Evolutionary conservation across 2,113 vertebrate species (phyloP).

Genomic region (Salvelinus namaycush): DNA sequence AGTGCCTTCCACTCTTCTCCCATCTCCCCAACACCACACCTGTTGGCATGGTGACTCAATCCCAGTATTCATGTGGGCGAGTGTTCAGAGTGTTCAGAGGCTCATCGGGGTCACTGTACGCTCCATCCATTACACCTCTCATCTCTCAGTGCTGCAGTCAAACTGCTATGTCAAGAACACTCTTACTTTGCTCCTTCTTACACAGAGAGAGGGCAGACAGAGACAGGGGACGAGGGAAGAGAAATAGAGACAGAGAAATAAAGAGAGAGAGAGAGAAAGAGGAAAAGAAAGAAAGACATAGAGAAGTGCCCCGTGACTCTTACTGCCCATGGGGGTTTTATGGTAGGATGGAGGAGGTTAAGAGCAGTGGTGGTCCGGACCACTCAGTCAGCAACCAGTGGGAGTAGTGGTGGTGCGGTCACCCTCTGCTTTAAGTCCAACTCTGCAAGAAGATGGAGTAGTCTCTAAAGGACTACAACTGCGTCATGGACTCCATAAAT

Average conservation of each 20-base stretch:
- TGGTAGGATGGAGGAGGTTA: constrained; percentile 29
- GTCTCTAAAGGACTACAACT: too few relatives aligned
- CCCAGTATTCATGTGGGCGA: constrained; percentile 38
- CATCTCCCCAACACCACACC: constrained; percentile 25
- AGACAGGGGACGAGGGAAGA: constrained; percentile 35
- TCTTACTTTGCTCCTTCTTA: constrained; percentile 39
- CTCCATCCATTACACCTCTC: constrained; percentile 26
- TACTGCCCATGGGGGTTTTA: too few relatives aligned
- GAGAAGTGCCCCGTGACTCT: constrained; percentile 25
- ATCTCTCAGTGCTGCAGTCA: constrained; percentile 7
- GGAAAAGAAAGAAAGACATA: constrained; percentile 36
- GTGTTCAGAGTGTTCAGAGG: constrained; percentile 20
- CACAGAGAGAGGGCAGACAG: constrained; percentile 22
- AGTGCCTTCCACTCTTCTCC: too few relatives aligned
- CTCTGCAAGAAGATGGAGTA: too few relatives aligned
- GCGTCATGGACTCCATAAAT: constrained; percentile 10
- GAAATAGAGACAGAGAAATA: constrained; percentile 11
- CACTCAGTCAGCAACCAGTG: too few relatives aligned
- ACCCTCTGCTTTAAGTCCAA: neutral
- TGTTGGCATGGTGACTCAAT: constrained; percentile 38
- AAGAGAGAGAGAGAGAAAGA: constrained; percentile 31
- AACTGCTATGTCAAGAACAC: constrained; percentile 25
- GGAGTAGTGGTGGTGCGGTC: too few relatives aligned
- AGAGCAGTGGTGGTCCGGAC: too few relatives aligned
- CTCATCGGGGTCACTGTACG: neutral